Evolutionary conservation across 2,888 invertebrate species (phyloP).

Genomic region (Anaspis maculata): DNA sequence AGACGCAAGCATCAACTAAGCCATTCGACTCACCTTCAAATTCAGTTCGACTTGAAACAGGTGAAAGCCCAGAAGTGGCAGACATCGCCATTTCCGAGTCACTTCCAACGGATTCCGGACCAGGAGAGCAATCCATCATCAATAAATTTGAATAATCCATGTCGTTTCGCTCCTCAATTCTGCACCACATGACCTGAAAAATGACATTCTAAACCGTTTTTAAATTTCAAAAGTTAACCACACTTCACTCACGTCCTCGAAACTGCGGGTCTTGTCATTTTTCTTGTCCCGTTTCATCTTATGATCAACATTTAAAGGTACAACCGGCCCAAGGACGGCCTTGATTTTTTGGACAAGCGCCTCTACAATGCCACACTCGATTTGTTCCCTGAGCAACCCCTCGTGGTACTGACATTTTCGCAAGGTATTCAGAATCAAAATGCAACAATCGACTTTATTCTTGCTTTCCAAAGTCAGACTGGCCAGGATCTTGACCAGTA

Average conservation of each 20-base stretch:
- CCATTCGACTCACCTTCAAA: too few species aligned
- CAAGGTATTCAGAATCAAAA: slow-evolving; percentile 31
- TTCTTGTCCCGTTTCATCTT: slow-evolving; percentile 19
- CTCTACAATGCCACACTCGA: slow-evolving; percentile 26
- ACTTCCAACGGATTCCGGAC: slow-evolving; percentile 20
- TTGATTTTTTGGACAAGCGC: slow-evolving; percentile 32
- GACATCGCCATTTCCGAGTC: slow-evolving; percentile 22
- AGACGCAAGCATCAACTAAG: too few species aligned
- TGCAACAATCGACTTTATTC: slow-evolving; percentile 27
- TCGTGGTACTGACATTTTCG: slow-evolving; percentile 33
- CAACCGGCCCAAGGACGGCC: slow-evolving; percentile 27
- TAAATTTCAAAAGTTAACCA: too few species aligned
- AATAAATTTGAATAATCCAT: slow-evolving; percentile 1
- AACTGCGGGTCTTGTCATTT: too few species aligned
- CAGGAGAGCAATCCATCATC: slow-evolving; percentile 3
- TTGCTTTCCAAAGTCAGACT: slow-evolving; percentile 24
- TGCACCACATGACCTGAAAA: slow-evolving; percentile 2
- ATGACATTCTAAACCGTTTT: too few species aligned
- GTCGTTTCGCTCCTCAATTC: slow-evolving; percentile 4
- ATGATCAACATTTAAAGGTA: slow-evolving; percentile 14
- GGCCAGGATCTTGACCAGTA: slow-evolving; percentile 27
- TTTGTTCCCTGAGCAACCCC: slow-evolving; percentile 26
- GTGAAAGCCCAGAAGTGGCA: slow-evolving; percentile 17
- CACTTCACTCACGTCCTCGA: too few species aligned
- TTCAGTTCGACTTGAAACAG: slow-evolving; percentile 16